Percentiles rank a stretch among this genome's conserved stretches.
Conservation (phyloP, 1,140 invertebrate genomes). For the Drosophila athabasca region DNA sequence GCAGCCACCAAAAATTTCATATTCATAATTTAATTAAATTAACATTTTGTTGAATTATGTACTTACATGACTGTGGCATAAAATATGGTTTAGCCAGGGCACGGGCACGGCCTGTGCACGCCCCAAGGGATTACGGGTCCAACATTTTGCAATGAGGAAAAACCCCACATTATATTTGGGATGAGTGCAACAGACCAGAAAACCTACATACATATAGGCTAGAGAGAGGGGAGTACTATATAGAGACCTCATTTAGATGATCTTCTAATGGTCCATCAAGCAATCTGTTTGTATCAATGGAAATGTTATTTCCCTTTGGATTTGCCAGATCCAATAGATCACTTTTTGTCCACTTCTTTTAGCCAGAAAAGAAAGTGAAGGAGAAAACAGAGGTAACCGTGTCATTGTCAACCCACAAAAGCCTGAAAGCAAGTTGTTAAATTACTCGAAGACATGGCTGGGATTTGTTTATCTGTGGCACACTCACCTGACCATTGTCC, state of each 20-base stretch:
- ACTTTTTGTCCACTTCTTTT: background rate
- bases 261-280: no score
- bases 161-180: constrained; percentile 14
- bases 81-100: constrained; percentile 45
- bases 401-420: constrained; percentile 9
- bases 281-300: background rate
- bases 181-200: constrained; percentile 63
- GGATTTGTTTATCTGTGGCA: constrained; percentile 45
- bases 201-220: constrained; percentile 16
- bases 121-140: constrained; percentile 39
- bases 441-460: constrained; percentile 38
- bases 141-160: no score
- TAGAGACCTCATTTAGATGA: no score
- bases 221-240: background rate
- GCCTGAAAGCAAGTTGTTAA: constrained; percentile 39
- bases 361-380: no score
- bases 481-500: constrained; percentile 54
- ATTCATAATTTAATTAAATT: constrained; percentile 80
- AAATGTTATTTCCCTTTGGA: no score
- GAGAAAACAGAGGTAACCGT: background rate
- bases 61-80: constrained; percentile 57
- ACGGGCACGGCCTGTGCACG: constrained; percentile 39
- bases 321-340: background rate
- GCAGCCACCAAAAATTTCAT: constrained; percentile 65
- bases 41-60: constrained; percentile 76